phyloP scores from a whole-genome alignment of 2,888 invertebrate species.

The Spatulosminthurus flaviceps region DNA sequence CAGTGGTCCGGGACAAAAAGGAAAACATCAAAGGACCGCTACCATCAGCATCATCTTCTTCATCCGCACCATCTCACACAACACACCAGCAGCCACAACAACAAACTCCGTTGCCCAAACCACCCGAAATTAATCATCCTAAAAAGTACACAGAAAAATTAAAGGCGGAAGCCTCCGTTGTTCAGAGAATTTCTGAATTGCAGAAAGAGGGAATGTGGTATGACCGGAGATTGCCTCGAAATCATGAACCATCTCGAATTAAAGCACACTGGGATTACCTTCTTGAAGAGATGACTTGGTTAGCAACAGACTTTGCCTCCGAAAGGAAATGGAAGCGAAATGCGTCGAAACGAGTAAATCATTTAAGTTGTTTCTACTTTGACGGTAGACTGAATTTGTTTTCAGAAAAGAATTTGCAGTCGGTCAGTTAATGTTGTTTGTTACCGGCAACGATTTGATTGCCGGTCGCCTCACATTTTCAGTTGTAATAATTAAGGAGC shows the following conservation, averaged over 20 bases:
- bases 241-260: constrained; percentile 53
- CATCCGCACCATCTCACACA: background rate
- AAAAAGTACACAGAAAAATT: constrained; percentile 59
- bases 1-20: background rate
- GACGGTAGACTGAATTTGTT: too few species aligned
- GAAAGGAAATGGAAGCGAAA: constrained; percentile 98
- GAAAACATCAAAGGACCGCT: background rate
- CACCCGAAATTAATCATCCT: constrained; percentile 37
- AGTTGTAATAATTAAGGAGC: too few species aligned
- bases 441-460: too few species aligned
- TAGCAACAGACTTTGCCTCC: constrained; percentile 96
- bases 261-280: constrained; percentile 99
- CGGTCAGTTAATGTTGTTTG: too few species aligned
- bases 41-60: background rate
- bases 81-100: background rate
- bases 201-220: constrained; percentile 96
- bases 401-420: constrained; percentile 11
- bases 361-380: background rate
- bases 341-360: constrained; percentile 80
- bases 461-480: too few species aligned
- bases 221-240: constrained; percentile 68
- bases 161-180: constrained; percentile 84
- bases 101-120: background rate
- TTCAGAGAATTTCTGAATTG: constrained; percentile 89
- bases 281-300: constrained; percentile 98